These are phyloP conservation scores for Dufourea novaeangliae DNA, from an alignment of 1,140 invertebrate species.

Conservation along the genomic window DNA sequence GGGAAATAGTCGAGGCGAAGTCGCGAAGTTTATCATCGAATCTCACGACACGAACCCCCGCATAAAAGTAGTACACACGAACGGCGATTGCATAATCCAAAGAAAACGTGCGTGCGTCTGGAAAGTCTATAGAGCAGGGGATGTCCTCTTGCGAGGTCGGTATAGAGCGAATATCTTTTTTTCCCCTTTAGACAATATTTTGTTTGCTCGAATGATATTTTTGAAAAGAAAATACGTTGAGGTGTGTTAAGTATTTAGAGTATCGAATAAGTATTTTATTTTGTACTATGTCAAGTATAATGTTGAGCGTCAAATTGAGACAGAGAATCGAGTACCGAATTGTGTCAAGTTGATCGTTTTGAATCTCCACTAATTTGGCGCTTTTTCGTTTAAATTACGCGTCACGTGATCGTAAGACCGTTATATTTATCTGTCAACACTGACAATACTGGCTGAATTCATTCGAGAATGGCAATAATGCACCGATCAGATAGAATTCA, in stretches of 20 bases:
- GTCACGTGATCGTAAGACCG: neutral
- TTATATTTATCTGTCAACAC: neutral
- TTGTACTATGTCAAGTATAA: too few relatives aligned
- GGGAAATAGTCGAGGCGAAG: conserved; percentile 45
- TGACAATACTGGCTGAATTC: neutral
- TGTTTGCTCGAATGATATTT: too few relatives aligned
- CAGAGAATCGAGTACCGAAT: too few relatives aligned
- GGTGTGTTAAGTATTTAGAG: too few relatives aligned
- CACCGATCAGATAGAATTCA: neutral
- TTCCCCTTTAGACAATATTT: neutral
- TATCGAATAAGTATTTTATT: too few relatives aligned
- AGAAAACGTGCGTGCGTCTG: conserved; percentile 61
- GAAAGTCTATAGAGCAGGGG: conserved; percentile 23
- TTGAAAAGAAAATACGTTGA: too few relatives aligned
- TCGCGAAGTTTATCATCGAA: conserved; percentile 67
- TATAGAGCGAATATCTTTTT: conserved; percentile 12
- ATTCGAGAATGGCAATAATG: neutral
- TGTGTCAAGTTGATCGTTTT: neutral
- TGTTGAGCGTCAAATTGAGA: neutral
- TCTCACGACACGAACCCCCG: conserved; percentile 70
- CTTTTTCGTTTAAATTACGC: neutral
- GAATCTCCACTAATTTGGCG: neutral
- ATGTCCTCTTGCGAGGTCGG: conserved; percentile 10
- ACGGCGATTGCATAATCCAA: conserved; percentile 69
- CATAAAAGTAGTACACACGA: conserved; percentile 72